Evolutionary conservation across 2,113 vertebrate species (phyloP).

Genomic region (Xyliphius kryptos): DNA sequence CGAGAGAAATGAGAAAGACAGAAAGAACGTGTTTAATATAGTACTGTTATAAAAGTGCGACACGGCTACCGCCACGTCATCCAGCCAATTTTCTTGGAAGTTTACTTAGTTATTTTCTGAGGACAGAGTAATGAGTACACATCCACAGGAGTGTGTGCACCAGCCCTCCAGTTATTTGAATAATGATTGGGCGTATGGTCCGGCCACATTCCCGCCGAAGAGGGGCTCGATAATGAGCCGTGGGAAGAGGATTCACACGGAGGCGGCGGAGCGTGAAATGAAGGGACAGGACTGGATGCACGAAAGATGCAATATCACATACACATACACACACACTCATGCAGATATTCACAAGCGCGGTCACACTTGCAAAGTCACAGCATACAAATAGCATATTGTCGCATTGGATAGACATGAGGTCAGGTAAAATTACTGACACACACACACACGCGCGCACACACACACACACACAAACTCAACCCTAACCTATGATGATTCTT

Average conservation of each 20-base stretch:
- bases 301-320: conserved; percentile 52
- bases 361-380: conserved; percentile 14
- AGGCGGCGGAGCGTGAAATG: conserved; percentile 68
- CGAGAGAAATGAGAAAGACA: conserved; percentile 44
- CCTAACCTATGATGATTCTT: no score
- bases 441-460: conserved; percentile 26
- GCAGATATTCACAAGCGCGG: conserved; percentile 16
- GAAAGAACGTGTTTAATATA: conserved; percentile 37
- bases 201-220: conserved; percentile 50
- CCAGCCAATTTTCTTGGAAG: no score
- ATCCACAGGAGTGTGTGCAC: conserved; percentile 55
- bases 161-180: conserved; percentile 54
- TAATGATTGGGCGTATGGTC: conserved; percentile 60
- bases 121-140: conserved; percentile 51
- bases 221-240: conserved; percentile 69
- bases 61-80: no score
- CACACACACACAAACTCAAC: not conserved
- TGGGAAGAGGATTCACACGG: conserved; percentile 66
- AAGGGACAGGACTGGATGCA: conserved; percentile 62
- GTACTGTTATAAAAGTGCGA: no score
- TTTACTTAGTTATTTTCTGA: conserved; percentile 46
- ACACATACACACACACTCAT: conserved; percentile 28
- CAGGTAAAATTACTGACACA: conserved; percentile 12
- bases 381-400: conserved; percentile 27
- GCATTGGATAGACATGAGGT: conserved; percentile 9